phyloP scores from a whole-genome alignment of 2,797 vertebrate species.

The Oreochromis mossambicus region DNA sequence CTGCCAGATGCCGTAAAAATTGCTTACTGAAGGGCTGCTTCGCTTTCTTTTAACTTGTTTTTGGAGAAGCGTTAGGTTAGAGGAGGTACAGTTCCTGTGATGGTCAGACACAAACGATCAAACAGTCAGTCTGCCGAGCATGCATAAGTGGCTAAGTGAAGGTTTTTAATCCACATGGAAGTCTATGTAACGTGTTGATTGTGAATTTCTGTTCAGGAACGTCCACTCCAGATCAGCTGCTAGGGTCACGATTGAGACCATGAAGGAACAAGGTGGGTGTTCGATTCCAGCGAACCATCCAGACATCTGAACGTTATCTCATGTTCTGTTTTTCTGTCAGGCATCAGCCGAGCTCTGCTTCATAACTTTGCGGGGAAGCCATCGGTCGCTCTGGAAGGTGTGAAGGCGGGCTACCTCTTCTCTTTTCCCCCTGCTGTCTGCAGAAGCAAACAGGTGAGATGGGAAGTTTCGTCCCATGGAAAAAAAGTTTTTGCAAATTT shows the following conservation, averaged over 20 bases:
- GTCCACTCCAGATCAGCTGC: slow-evolving; percentile 63
- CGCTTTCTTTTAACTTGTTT: too few species aligned
- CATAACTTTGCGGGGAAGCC: slow-evolving; percentile 62
- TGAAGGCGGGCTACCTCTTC: slow-evolving; percentile 56
- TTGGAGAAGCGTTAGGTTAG: background rate
- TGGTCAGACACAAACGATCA: background rate
- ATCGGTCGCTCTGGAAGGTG: slow-evolving; percentile 58
- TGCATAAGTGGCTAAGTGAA: background rate
- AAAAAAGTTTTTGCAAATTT: background rate
- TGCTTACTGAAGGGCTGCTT: too few species aligned
- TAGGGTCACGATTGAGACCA: slow-evolving; percentile 44
- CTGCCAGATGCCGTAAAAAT: too few species aligned
- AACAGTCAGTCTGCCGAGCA: background rate
- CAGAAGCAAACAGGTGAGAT: slow-evolving; percentile 26
- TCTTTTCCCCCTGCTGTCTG: slow-evolving; percentile 52
- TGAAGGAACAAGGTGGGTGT: slow-evolving; percentile 61
- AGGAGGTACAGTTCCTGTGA: background rate
- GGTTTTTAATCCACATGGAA: background rate
- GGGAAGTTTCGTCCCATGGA: background rate
- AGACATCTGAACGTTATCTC: fast-evolving
- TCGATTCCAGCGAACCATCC: fast-evolving
- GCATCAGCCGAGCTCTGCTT: slow-evolving; percentile 47
- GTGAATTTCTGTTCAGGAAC: slow-evolving; percentile 48
- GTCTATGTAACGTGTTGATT: background rate
- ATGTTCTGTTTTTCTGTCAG: background rate